These are phyloP conservation scores for Cancer borealis DNA, from an alignment of 2,888 invertebrate genomes.

Conservation along the genomic window DNA sequence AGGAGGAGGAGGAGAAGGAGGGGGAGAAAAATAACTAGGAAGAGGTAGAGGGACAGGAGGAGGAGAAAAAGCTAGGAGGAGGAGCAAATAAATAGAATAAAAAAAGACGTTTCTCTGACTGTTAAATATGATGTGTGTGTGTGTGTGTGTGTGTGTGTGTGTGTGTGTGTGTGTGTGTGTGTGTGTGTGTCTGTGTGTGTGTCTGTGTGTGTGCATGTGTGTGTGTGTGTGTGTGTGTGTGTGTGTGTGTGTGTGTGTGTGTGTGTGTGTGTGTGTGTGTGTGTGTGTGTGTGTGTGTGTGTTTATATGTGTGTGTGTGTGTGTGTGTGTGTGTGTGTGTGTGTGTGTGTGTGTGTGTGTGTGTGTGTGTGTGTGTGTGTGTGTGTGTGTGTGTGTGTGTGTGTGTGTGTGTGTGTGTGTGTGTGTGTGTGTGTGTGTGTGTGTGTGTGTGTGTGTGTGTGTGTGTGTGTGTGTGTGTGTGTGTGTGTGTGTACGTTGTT, in stretches of 20 bases:
- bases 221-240: background rate
- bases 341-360: background rate
- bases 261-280: background rate
- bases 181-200: background rate
- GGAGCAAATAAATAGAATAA: background rate
- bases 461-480: background rate
- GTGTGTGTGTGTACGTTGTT: background rate
- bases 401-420: background rate
- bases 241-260: background rate
- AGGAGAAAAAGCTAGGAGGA: background rate
- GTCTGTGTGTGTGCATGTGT: background rate
- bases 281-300: too few species aligned
- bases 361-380: background rate
- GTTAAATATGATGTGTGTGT: background rate
- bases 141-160: background rate
- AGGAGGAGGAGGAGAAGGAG: too few species aligned
- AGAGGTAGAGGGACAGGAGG: background rate
- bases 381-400: background rate
- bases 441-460: background rate
- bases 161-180: background rate
- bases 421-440: background rate
- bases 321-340: background rate
- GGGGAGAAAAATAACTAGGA: too few species aligned
- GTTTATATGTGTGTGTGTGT: conserved; percentile 3
- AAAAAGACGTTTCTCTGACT: background rate